These are phyloP conservation scores for Drosophila nigrodunni DNA, from an alignment of 1,140 invertebrate species.

Conservation along the genomic window DNA sequence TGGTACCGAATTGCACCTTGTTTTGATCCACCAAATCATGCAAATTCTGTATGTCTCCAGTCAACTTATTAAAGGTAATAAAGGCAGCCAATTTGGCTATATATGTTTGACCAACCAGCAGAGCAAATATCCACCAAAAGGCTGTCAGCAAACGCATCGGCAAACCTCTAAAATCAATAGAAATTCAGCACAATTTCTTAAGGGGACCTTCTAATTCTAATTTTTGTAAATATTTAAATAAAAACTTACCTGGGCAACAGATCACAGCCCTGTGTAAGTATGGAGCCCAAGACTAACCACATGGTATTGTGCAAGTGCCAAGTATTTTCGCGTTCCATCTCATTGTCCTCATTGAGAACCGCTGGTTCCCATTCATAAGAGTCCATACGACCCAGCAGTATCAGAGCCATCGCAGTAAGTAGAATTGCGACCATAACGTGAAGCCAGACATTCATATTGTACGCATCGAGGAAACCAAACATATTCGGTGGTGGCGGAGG, in stretches of 20 bases:
- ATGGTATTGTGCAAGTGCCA: conserved; percentile 91
- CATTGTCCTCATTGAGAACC: conserved; percentile 89
- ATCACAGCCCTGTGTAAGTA: conserved; percentile 92
- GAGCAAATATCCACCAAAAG: conserved; percentile 98
- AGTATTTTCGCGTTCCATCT: conserved; percentile 90
- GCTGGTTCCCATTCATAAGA: conserved; percentile 92
- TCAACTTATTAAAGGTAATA: conserved; percentile 93
- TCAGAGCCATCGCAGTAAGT: conserved; percentile 95
- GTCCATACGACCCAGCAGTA: conserved; percentile 93
- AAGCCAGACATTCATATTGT: conserved; percentile 97
- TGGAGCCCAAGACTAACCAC: conserved; percentile 92
- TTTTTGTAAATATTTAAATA: not conserved
- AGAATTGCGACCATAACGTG: conserved; percentile 96
- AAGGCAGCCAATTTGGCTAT: conserved; percentile 98
- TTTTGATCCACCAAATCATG: conserved; percentile 95
- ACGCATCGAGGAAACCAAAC: conserved; percentile 95
- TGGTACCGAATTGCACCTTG: conserved; percentile 94
- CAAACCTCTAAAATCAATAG: conserved; percentile 87
- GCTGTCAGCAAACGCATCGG: conserved; percentile 93
- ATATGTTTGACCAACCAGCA: conserved; percentile 97
- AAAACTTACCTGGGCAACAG: conserved; percentile 89
- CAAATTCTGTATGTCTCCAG: conserved; percentile 92
- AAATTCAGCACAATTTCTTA: no score
- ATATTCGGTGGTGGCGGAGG: conserved; percentile 94
- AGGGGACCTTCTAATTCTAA: no score